Base-by-base conservation (phyloP, 1,140 invertebrate genomes). In the Drosophila dunni region DNA sequence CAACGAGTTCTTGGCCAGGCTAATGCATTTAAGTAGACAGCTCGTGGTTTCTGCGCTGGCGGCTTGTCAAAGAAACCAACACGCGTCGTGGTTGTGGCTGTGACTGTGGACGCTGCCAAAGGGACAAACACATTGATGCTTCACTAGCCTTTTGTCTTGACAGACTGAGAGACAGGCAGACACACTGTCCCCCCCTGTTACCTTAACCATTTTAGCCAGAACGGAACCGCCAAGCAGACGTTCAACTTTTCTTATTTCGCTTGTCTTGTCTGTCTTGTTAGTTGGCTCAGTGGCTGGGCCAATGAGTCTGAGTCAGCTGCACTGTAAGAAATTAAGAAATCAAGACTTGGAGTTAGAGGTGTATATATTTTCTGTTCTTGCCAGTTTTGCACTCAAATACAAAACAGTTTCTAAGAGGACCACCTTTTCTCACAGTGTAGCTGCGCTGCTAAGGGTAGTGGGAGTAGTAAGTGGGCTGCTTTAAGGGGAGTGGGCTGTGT, bases 11-110 rank as follows among this genome's bases (percentile, higher is more conserved):
- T 38, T 10, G 64, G 24, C n/a, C 54, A 60, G 7, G 78, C 79
- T 86, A 86, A 86, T 86, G 83, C 83, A 86, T 86, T 83, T 86
- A 86, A 88, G 83, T 79, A 88, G 83, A 86, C 83, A 88, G 79
- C 73, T 79, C 74, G 63, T 77, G 64, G 75, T 73, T 73, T 73
- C 63, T 63, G 62, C 61, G 76, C 62, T 81, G 79, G 82, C 82
- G 83, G 83, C 82, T 61, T 88, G 79, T 89, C 83, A 88, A 88
- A 88, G 84, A 79, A 82, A 68, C 66, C 83, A 82, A 82, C 73
- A 89, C 56, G 79, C 79, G 69, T 86, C 80, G 66, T 24, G 33
- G 51, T 50, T 45, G 64, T 57, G 48, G 54, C 42, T 45, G 64
- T 57, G 48, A 53, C 42, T 61, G 70, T 56, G 70, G 71, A 64